These are phyloP conservation scores for Erpornis zantholeuca DNA, from an alignment of 2,113 vertebrate genomes.

Conservation along the genomic window DNA sequence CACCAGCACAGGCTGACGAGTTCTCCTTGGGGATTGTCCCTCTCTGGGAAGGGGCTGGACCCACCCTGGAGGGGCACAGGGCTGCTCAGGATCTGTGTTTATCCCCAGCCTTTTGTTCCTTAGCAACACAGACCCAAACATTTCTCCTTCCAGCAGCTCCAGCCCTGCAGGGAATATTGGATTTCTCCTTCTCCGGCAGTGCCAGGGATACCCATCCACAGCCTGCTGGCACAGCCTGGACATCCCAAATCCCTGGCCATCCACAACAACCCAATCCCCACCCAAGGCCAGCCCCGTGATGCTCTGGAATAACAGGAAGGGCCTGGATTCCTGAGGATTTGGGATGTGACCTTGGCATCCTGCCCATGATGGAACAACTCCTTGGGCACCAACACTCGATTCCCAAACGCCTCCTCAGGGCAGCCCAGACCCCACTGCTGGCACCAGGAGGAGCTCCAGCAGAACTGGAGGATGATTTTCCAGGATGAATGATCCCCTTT, in stretches of 20 bases:
- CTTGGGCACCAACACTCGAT: not conserved
- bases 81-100: not conserved
- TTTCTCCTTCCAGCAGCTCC: conserved; percentile 7
- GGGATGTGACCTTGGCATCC: not conserved
- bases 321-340: not conserved
- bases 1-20: not conserved
- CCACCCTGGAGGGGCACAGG: not conserved
- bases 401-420: not conserved
- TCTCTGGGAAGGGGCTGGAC: not conserved
- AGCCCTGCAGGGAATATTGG: not conserved
- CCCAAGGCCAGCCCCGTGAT: fast-evolving
- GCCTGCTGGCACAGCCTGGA: not conserved
- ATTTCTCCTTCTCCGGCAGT: not conserved
- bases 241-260: not conserved
- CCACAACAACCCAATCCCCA: not conserved
- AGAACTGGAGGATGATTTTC: not conserved
- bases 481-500: not conserved
- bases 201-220: not conserved
- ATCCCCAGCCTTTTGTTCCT: not conserved
- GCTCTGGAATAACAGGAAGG: not conserved
- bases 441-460: not conserved
- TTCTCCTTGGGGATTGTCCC: not conserved
- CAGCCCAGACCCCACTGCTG: not conserved
- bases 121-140: conserved; percentile 20
- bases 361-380: not conserved